Conservation (phyloP, 2,888 invertebrate genomes). For the Myopa tessellatipennis region DNA sequence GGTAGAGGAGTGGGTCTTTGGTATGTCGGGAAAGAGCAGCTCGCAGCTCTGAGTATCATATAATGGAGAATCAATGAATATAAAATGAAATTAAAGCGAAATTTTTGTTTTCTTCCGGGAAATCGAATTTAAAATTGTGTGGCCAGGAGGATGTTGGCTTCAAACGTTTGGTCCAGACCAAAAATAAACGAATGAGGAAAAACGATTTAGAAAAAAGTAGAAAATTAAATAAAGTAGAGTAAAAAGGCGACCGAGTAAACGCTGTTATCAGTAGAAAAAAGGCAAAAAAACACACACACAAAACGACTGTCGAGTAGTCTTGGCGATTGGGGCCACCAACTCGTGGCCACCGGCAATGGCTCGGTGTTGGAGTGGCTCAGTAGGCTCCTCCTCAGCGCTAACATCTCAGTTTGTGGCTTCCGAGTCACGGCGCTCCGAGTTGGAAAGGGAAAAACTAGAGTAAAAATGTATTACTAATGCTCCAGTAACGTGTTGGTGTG, state of each 20-base stretch:
- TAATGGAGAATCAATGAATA: conserved; percentile 39
- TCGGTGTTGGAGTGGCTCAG: neutral
- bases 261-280: neutral
- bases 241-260: conserved; percentile 3
- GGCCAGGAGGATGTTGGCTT: neutral
- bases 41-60: neutral
- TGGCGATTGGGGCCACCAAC: neutral
- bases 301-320: neutral
- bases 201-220: neutral
- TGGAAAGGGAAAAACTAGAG: neutral
- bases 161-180: neutral
- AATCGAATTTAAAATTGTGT: conserved; percentile 37
- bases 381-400: neutral
- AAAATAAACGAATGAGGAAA: neutral
- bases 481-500: too few species aligned
- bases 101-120: conserved; percentile 38
- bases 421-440: neutral
- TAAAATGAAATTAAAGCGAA: conserved; percentile 39
- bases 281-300: neutral
- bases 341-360: neutral
- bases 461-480: neutral
- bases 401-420: neutral
- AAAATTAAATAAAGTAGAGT: neutral
- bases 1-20: too few species aligned
- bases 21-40: too few species aligned